Base-by-base conservation (phyloP, 1,140 invertebrate species). In the Laupala kohalensis region DNA sequence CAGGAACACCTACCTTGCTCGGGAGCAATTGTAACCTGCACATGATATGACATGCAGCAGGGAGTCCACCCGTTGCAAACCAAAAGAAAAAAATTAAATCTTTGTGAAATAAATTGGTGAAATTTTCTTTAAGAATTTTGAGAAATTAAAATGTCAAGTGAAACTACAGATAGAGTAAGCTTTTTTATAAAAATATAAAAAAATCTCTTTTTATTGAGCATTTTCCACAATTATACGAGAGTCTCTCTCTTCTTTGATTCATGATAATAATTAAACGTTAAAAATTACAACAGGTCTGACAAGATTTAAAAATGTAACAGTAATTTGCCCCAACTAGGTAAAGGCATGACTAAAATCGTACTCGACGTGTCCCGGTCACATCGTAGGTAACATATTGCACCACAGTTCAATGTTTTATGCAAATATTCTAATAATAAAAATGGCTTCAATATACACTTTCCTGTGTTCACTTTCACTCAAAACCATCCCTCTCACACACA, bases 1-100 rank as follows among this genome's bases (percentile, higher is more conserved):
- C 83, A 83, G 82, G 82, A 83, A 80, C 80, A 79, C 76, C 37
- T 26, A 67, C 69, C 69, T 69, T 69, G 26, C 53, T 69, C 37
- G 27, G 67, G 27, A 68, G 28, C 67, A 68, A 68, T 29, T 23
- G 12, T 27, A 29, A n/a, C 67, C 66, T 26, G n/a, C 27, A 53
- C 37, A 53, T 53, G 37, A 53, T 53, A 53, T 53, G 37, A 53
- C 37, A 53, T 53, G 37, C 37, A 53, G 9, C 9, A 19, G 37
- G 37, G 9, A 13, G 37, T 53, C 37, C 37, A 53, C 37, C 19
- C 37, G 19, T 53, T 53, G 37, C 9, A 9, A 53, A n/a, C n/a
- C 9, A 53, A 53, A 13, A 4, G 37, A 9, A 53, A 19, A 53
- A 53, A 13, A 53, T 19, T 53, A 53, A 53, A 13, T n/a, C n/a